Conservation (phyloP, 2,888 invertebrate genomes). For the Andrena bicolor region DNA sequence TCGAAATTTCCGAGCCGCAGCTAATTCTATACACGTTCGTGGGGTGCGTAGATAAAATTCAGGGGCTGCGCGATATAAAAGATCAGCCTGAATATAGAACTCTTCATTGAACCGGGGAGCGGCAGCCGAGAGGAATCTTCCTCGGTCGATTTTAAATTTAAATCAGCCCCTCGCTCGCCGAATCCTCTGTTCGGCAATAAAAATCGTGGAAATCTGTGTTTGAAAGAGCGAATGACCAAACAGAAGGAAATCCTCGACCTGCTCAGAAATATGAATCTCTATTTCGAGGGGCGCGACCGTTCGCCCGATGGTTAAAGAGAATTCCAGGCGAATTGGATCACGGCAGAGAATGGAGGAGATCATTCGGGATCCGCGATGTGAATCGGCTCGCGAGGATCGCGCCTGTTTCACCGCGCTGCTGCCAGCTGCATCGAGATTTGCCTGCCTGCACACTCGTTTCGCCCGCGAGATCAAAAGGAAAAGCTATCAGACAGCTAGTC, state of each 20-base stretch:
- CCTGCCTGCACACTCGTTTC: too few species aligned
- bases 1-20: not conserved
- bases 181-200: not conserved
- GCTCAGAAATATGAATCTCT: not conserved
- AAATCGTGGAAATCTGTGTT: conserved; percentile 2
- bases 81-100: not conserved
- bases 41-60: not conserved
- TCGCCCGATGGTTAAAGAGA: not conserved
- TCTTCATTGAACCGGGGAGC: not conserved
- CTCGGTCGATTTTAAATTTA: conserved; percentile 34
- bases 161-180: not conserved
- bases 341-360: not conserved
- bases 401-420: not conserved
- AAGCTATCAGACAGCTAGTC: not conserved
- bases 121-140: not conserved
- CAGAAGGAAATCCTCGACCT: not conserved
- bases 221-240: not conserved
- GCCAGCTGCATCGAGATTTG: too few species aligned
- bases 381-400: not conserved
- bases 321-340: not conserved
- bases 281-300: not conserved
- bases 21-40: not conserved
- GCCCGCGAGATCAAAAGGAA: not conserved
- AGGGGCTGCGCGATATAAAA: too few species aligned
- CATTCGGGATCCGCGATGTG: not conserved